A percentile compares a stretch with the other conserved stretches of the same genome.
Conservation (phyloP, 2,888 invertebrate species). For the Palloptera scutellata region DNA sequence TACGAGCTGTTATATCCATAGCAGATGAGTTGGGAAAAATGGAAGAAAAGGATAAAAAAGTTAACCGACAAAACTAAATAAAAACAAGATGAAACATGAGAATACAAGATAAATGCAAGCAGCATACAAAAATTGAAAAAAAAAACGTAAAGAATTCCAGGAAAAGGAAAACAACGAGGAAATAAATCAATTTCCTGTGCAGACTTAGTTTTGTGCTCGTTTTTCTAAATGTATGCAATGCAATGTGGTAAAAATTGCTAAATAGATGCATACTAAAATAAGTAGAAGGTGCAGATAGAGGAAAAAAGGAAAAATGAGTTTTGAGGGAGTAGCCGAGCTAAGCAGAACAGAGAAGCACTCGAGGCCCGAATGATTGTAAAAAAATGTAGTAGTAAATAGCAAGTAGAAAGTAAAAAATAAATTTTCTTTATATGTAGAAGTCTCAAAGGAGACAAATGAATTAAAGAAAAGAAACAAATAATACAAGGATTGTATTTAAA, state of each 20-base stretch:
- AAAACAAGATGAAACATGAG: slow-evolving; percentile 10
- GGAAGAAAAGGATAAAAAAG: too few relatives aligned
- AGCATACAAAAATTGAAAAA: slow-evolving; percentile 4
- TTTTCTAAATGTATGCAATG: slow-evolving; percentile 11
- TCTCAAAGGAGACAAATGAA: not conserved
- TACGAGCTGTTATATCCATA: too few relatives aligned
- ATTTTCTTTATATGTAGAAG: not conserved
- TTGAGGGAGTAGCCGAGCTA: not conserved
- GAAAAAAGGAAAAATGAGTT: slow-evolving; percentile 6
- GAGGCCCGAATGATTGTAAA: too few relatives aligned
- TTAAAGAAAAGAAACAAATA: not conserved
- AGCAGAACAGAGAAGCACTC: too few relatives aligned
- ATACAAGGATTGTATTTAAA: not conserved
- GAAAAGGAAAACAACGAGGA: slow-evolving; percentile 28
- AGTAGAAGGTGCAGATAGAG: not conserved
- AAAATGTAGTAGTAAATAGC: too few relatives aligned
- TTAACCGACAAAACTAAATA: too few relatives aligned
- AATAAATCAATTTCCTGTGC: slow-evolving; percentile 42
- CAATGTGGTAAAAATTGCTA: slow-evolving; percentile 8
- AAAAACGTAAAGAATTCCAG: not conserved
- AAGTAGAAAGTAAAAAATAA: too few relatives aligned
- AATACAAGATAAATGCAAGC: not conserved
- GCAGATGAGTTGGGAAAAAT: too few relatives aligned
- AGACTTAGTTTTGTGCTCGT: slow-evolving; percentile 28
- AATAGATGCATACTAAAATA: not conserved